Base-by-base conservation (phyloP, 2,888 invertebrate species). In the Altica lythri region DNA sequence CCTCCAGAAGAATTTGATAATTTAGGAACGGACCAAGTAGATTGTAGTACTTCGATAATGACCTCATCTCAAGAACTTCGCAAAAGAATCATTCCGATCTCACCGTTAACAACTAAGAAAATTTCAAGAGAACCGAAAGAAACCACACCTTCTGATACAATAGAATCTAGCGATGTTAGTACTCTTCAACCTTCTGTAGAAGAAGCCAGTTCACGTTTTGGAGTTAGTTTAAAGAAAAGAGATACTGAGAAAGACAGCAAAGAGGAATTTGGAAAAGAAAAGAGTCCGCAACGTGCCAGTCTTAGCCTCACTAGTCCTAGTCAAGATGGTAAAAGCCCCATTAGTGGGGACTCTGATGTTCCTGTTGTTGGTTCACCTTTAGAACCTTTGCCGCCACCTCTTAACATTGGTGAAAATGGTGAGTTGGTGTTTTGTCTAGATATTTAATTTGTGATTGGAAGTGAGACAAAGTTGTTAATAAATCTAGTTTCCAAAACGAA, bases 151-250 rank as follows among this genome's bases (percentile, higher is more conserved):
- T 8, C 48, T n/a, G 61, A 60, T 30, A 38, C 35, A 12, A 29
- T 32, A 66, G 71, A 68, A 37, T 65, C 61, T 40, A 66, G 64
- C 56, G 84, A 85, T 67, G 81, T 84, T 12, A 81, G 81, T 58
- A 84, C 82, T 52, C 79, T 81, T 14, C 84, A 88, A 29, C 87
- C 86, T 12, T 85, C 84, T 34, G 85, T 86, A 1, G 86, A 86
- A 72, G 87, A 88, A 71, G 86, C 86, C 42, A 86, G 87, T 66
- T 85, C 85, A 16, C 79, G 87, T 46, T 87, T 87, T 60, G 86
- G 86, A 1, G 88, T 88, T 1, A 86, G 84, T 68, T 75, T 88
- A 54, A 79, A 87, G 44, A 84, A 85, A 58, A 79, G 87, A 30
- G 87, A 88, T 64, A 83, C 79, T 43, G 78, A 79, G 17, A 83